Evolutionary conservation across 2,888 invertebrate genomes (phyloP), one percentile per base, ranked within the genome.

Genomic region (Tupiocoris notatus): DNA sequence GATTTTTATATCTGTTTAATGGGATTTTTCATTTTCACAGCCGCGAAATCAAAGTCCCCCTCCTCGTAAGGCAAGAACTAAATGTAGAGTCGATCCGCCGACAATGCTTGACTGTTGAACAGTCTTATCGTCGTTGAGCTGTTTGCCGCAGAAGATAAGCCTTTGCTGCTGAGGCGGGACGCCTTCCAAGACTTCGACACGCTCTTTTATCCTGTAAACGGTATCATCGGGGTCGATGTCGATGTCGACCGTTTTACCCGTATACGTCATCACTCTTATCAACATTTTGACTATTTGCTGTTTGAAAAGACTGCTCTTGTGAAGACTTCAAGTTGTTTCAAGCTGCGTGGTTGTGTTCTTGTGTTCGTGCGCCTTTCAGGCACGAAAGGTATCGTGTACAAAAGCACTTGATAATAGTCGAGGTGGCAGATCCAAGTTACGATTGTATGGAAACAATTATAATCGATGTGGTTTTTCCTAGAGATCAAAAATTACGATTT

Each of bases 131-230:
- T 75, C 75, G 67, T 16, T 25, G n/a, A 75, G 66, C 22, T 75
- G 75, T 58, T 75, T 75, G 2, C 75, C 75, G 61, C 66, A 21
- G 56, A 61, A 75, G 21, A 75, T 75, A 18, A 75, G 75, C 6
- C 75, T 63, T 56, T 75, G 75, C 25, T 75, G 75, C 17, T 24
- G 66, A 7, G 75, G 75, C n/a, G 75, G 75, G 3, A 75, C 57
- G 1, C 75, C 75, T 18, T 75, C 75, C 59, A 58, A 39, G 39
- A 66, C 75, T 20, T 75, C 66, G 18, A 75, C 64, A 6, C 61
- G 23, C 67, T 75, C 75, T 18, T 75, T 75, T 0, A 75, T 66
- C 16, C 64, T 18, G 21, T 20, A 21, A 17, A 75, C 66, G 2
- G 39, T 75, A 39, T 75, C 75, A 17, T 39, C 39, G 7, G 66